Evolutionary conservation across 2,888 invertebrate genomes (phyloP).

Genomic region (Schrankia costaestrigalis): DNA sequence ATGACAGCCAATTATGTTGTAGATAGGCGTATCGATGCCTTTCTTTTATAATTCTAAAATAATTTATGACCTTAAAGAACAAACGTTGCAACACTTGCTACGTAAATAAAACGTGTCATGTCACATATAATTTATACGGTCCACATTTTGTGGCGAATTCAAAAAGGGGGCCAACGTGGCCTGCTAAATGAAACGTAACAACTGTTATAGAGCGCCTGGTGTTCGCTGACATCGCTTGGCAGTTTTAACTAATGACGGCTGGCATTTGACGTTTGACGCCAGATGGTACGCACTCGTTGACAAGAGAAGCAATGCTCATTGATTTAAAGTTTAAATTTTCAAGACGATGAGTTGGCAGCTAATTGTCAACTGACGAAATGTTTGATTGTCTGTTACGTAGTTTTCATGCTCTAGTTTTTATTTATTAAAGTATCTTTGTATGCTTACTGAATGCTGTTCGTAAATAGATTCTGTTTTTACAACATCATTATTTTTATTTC

Average conservation of each 20-base stretch:
- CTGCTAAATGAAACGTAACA: slow-evolving; percentile 41
- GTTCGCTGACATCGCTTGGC: slow-evolving; percentile 35
- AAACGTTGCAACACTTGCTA: slow-evolving; percentile 25
- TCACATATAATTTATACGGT: slow-evolving; percentile 28
- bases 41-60: background rate
- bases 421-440: too few species aligned
- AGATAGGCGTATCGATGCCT: too few species aligned
- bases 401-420: too few species aligned
- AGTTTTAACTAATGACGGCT: slow-evolving; percentile 44
- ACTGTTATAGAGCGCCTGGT: slow-evolving; percentile 23
- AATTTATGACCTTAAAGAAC: slow-evolving; percentile 16
- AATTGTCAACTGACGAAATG: slow-evolving; percentile 15
- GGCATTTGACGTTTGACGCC: slow-evolving; percentile 32
- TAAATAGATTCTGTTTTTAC: too few species aligned
- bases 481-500: too few species aligned
- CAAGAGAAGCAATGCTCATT: slow-evolving; percentile 19
- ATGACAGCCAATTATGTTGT: too few species aligned
- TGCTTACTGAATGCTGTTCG: too few species aligned
- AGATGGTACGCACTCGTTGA: slow-evolving; percentile 33
- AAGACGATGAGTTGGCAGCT: slow-evolving; percentile 12
- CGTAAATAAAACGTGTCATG: slow-evolving; percentile 29
- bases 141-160: slow-evolving; percentile 28
- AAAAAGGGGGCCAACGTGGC: slow-evolving; percentile 26
- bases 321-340: slow-evolving; percentile 15
- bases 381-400: background rate